Conservation (phyloP, 2,113 vertebrate species). For the Toxotes jaculatrix region DNA sequence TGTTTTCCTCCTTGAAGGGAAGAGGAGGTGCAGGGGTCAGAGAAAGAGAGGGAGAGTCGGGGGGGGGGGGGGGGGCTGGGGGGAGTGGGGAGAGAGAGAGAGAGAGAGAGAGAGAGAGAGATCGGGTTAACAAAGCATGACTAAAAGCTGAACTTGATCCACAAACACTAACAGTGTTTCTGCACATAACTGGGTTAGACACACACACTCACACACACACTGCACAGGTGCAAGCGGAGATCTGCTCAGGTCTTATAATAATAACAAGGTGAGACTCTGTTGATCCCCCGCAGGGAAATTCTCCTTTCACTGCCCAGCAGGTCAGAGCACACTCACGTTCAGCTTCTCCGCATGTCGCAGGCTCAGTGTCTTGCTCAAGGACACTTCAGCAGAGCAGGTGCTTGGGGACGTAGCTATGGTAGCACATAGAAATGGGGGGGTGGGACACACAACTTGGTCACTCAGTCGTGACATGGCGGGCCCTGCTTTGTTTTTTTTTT, state of each 20-base stretch:
- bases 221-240: slow-evolving; percentile 5
- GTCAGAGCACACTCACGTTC: slow-evolving; percentile 15
- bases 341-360: slow-evolving; percentile 1
- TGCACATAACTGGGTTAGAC: slow-evolving; percentile 51
- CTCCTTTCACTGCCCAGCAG: slow-evolving; percentile 21
- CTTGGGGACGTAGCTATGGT: slow-evolving; percentile 1
- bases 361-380: slow-evolving; percentile 50
- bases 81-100: slow-evolving; percentile 23
- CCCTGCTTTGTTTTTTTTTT: slow-evolving; percentile 39
- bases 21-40: slow-evolving; percentile 52
- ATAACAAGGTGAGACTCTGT: slow-evolving; percentile 40
- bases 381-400: slow-evolving; percentile 55
- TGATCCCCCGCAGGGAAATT: slow-evolving; percentile 40
- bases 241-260: slow-evolving; percentile 18
- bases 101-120: slow-evolving; percentile 30
- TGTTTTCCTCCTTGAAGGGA: slow-evolving; percentile 17
- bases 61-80: not conserved
- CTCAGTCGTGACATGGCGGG: slow-evolving; percentile 74
- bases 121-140: slow-evolving; percentile 73
- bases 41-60: slow-evolving; percentile 38
- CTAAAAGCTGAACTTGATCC: slow-evolving; percentile 81
- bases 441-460: slow-evolving; percentile 51
- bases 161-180: slow-evolving; percentile 50
- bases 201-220: not conserved
- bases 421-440: slow-evolving; percentile 6